phyloP scores from a whole-genome alignment of 2,797 vertebrate genomes.

The Loris lydekkerianus region DNA sequence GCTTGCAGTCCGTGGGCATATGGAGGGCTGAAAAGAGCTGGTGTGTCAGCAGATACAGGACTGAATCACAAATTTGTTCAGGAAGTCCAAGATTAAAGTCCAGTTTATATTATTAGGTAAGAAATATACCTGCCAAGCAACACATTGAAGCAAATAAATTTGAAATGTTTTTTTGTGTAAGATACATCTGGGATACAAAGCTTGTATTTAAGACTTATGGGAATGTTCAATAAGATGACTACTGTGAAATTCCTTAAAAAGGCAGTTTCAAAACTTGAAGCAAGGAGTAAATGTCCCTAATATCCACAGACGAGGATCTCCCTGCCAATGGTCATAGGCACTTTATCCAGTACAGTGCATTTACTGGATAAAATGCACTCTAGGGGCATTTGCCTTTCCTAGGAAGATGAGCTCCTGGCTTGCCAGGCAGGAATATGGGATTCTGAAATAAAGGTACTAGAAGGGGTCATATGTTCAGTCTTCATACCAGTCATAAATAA shows the following conservation, averaged over 20 bases:
- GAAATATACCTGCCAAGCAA: conserved; percentile 71
- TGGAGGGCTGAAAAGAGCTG: conserved; percentile 70
- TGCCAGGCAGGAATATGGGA: neutral
- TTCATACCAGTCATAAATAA: neutral
- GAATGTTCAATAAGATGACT: conserved; percentile 31
- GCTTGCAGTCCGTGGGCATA: conserved; percentile 50
- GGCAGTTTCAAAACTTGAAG: conserved; percentile 41
- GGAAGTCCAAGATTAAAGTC: conserved; percentile 69
- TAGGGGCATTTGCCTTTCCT: neutral
- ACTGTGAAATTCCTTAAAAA: conserved; percentile 44
- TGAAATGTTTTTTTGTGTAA: conserved; percentile 55
- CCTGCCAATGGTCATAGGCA: neutral
- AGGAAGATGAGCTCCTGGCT: neutral
- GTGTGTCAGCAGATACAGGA: conserved; percentile 64
- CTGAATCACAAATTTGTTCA: conserved; percentile 73
- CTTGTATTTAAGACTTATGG: conserved; percentile 4
- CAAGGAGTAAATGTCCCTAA: neutral
- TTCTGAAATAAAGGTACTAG: neutral
- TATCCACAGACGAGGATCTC: conserved; percentile 1
- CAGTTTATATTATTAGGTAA: conserved; percentile 73
- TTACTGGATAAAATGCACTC: neutral
- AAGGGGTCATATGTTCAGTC: neutral
- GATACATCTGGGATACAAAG: conserved; percentile 63
- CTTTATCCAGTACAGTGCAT: neutral
- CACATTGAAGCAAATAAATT: conserved; percentile 66